Percentiles rank a stretch among this genome's conserved stretches.
Evolutionary conservation across 1,140 invertebrate species (phyloP).

Genomic region (Philopotamus ludificatus): DNA sequence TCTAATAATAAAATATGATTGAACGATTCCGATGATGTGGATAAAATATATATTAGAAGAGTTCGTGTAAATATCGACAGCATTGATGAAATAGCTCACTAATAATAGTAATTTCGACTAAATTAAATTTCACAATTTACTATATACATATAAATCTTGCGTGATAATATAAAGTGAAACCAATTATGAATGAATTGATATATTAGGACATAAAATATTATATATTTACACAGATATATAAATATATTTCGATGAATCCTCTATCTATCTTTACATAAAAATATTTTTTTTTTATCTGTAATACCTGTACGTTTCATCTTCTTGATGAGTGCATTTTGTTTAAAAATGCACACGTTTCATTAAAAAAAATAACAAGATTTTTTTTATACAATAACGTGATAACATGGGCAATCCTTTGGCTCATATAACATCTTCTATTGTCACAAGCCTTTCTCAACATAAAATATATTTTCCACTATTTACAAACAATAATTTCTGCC

Average conservation of each 20-base stretch:
- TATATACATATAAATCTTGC: too few relatives aligned
- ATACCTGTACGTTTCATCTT: conserved; percentile 2
- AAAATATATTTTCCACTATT: conserved; percentile 33
- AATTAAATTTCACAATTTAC: too few relatives aligned
- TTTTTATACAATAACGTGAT: conserved; percentile 20
- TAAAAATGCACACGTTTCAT: neutral
- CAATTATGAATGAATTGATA: too few relatives aligned
- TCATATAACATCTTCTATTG: conserved; percentile 31
- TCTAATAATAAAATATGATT: too few relatives aligned
- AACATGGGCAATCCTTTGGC: conserved; percentile 41
- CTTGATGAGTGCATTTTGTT: neutral
- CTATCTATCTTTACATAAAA: conserved; percentile 8
- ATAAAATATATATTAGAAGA: too few relatives aligned
- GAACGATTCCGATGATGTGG: too few relatives aligned
- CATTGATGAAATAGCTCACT: too few relatives aligned
- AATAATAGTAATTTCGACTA: too few relatives aligned
- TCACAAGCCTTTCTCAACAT: conserved; percentile 33
- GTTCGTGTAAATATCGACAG: too few relatives aligned
- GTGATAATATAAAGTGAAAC: too few relatives aligned
- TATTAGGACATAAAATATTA: too few relatives aligned
- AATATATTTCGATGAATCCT: conserved; percentile 1
- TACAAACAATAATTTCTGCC: conserved; percentile 22
- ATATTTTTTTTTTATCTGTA: conserved; percentile 5
- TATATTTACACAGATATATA: too few relatives aligned
- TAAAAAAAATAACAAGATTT: conserved; percentile 12